Evolutionary conservation across 2,888 invertebrate species (phyloP), one percentile per base, ranked within the genome.

Genomic region (Mythimna pallens): DNA sequence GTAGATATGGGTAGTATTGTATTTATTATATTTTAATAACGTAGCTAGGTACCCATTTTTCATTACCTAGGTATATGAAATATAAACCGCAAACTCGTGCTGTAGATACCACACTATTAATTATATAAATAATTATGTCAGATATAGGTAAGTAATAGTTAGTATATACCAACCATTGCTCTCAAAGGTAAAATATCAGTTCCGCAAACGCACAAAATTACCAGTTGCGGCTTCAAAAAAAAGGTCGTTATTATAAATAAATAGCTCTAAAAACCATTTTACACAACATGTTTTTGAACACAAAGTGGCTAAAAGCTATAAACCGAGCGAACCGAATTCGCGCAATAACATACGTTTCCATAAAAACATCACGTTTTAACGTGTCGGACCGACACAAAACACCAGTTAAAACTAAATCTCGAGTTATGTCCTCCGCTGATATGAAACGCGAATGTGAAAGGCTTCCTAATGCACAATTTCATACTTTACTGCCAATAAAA

Each of bases 401-500:
- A 88, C 88, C 89, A 89, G 91, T 92, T 91, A 91, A 92, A 94
- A 92, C 92, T 93, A 94, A 94, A 94, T 94, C 94, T 91, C 90
- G 86, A 92, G 93, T 95, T 94, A 95, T 94, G 90, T 89, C 84
- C 89, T 85, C 83, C 85, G 79, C 87, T 89, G 93, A 94, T 93
- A 93, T 91, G 93, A 92, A 89, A 89, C 89, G 83, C 81, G 86
- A 86, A 93, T 93, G 93, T 94, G 95, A 94, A 94, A 93, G 93
- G 93, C 89, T 90, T 92, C 93, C 94, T 94, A 94, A 95, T 94
- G 92, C 90, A 90, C 91, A 94, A 94, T 95, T 94, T 94, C 92
- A 92, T 93, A 93, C 92, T 96, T 96, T 95, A 95, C 86, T 94
- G 91, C 91, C 94, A 89, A 93, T 96, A 95, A 96, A 93, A 83